phyloP scores from a whole-genome alignment of 2,113 vertebrate genomes.

The Tachysurus fulvidraco region DNA sequence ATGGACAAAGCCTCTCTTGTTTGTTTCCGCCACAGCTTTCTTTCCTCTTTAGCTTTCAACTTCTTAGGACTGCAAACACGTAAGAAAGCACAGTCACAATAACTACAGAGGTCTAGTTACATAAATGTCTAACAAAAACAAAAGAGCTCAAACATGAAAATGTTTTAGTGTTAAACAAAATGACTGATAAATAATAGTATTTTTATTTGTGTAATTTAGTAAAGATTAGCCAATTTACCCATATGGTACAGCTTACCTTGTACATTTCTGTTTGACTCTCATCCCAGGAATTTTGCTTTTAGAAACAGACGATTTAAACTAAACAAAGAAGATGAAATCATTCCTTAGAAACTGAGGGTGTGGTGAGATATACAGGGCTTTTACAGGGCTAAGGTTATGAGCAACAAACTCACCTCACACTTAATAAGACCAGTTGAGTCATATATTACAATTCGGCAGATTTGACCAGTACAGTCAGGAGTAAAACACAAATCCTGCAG shows the following conservation, averaged over 20 bases:
- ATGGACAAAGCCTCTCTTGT: constrained; percentile 65
- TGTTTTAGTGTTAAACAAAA: too few species aligned
- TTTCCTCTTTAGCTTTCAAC: constrained; percentile 81
- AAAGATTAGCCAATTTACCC: not conserved
- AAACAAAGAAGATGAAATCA: constrained; percentile 52
- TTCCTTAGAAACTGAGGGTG: not conserved
- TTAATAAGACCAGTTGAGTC: constrained; percentile 83
- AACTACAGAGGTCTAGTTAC: not conserved
- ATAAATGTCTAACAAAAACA: not conserved
- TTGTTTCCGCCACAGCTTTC: constrained; percentile 70
- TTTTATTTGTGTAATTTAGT: not conserved
- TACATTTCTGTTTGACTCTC: constrained; percentile 82
- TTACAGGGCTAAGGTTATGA: not conserved
- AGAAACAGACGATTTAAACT: constrained; percentile 84
- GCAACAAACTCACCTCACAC: constrained; percentile 79
- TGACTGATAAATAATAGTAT: not conserved
- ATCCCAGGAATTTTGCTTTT: constrained; percentile 73
- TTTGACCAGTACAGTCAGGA: constrained; percentile 85
- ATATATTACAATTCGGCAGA: constrained; percentile 85
- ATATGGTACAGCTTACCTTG: constrained; percentile 76
- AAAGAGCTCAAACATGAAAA: too few species aligned
- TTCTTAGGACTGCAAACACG: constrained; percentile 76
- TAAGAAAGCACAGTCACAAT: not conserved
- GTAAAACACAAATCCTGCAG: constrained; percentile 86
- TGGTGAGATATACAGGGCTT: rapidly evolving